Evolutionary conservation across 2,113 vertebrate genomes (phyloP).

Genomic region (Pimephales promelas): DNA sequence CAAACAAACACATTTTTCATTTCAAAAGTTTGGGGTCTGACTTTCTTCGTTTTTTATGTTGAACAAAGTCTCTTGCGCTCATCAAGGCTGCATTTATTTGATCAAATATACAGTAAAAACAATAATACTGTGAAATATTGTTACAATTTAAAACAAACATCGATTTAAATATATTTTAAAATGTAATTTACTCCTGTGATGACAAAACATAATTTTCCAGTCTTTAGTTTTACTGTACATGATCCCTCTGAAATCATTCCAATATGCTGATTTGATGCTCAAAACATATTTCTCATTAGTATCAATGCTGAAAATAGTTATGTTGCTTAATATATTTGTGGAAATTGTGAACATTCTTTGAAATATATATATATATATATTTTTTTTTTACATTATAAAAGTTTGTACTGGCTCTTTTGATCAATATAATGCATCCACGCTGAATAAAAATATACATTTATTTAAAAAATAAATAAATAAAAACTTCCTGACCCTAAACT

Average conservation of each 20-base stretch:
- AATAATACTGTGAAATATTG: not conserved
- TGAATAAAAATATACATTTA: not conserved
- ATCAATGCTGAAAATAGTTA: not conserved
- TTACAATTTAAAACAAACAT: not conserved
- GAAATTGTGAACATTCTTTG: not conserved
- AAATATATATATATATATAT: not conserved
- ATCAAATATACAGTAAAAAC: not conserved
- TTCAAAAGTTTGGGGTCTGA: not conserved
- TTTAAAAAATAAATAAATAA: not conserved
- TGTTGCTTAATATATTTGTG: no score
- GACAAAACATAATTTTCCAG: not conserved
- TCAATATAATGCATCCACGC: not conserved
- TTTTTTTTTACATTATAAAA: not conserved
- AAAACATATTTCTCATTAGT: not conserved
- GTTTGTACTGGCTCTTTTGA: not conserved
- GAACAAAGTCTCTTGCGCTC: not conserved
- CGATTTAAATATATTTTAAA: not conserved
- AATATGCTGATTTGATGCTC: not conserved
- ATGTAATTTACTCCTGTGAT: not conserved
- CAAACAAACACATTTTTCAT: not conserved
- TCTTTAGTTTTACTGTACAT: not conserved
- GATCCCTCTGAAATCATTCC: not conserved
- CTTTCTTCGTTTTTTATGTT: not conserved
- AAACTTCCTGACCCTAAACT: not conserved
- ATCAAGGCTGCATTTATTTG: not conserved